Evolutionary conservation across 2,113 vertebrate genomes (phyloP).

Genomic region (Phalacrocorax carbo): DNA sequence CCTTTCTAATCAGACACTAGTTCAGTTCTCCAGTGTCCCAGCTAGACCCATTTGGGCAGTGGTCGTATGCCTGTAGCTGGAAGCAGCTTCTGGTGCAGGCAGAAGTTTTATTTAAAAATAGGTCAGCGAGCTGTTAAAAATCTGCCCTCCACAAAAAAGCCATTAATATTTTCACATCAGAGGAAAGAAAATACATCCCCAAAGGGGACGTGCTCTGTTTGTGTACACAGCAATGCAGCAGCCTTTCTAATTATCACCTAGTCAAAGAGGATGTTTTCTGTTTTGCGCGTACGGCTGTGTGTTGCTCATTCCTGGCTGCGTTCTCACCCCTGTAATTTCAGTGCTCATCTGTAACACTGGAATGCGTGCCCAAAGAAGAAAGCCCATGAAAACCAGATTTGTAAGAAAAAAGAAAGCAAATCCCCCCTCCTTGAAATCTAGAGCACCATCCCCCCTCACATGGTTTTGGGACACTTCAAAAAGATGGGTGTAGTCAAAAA

Average conservation of each 20-base stretch:
- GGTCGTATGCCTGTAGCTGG: neutral
- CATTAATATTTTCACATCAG: neutral
- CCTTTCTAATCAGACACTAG: neutral
- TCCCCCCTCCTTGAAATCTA: neutral
- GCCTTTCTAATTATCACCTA: slow-evolving; percentile 26
- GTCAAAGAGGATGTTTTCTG: neutral
- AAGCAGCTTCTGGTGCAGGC: neutral
- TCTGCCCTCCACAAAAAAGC: neutral
- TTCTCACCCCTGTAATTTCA: neutral
- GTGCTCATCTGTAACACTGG: neutral
- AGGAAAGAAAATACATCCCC: neutral
- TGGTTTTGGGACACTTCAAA: neutral
- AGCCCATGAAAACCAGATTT: neutral
- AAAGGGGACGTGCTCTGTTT: neutral
- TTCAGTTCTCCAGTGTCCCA: neutral
- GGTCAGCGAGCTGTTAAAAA: neutral
- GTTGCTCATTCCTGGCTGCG: neutral
- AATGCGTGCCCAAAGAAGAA: neutral
- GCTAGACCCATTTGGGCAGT: neutral
- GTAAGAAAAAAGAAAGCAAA: neutral
- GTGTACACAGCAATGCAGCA: neutral
- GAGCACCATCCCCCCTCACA: neutral
- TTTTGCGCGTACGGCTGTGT: neutral
- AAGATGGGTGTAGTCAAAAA: neutral
- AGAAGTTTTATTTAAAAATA: neutral